A percentile compares a stretch with the other conserved stretches of the same genome.
These are phyloP conservation scores for Ciona savignyi DNA, from an alignment of 23 tunicate genomes.

Conservation along the genomic window DNA sequence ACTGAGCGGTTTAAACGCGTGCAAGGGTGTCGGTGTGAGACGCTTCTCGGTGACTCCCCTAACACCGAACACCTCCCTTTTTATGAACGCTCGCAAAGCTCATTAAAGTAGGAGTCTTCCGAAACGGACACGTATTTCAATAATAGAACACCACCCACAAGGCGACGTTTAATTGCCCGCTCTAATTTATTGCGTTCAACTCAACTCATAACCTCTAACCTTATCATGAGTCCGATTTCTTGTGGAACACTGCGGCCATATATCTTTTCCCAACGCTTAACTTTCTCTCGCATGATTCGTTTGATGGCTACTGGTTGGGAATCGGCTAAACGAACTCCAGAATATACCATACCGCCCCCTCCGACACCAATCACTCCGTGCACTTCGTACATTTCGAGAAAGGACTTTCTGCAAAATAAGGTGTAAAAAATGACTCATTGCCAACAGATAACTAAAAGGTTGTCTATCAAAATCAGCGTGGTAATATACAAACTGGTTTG, in stretches of 20 bases:
- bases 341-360: slow-evolving; percentile 86
- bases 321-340: slow-evolving; percentile 53
- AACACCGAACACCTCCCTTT: too few relatives aligned
- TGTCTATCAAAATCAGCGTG: too few relatives aligned
- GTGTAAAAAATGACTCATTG: not conserved
- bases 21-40: too few relatives aligned
- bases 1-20: too few relatives aligned
- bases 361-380: slow-evolving; percentile 73
- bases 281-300: slow-evolving; percentile 72
- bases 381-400: slow-evolving; percentile 58
- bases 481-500: too few relatives aligned
- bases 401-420: slow-evolving; percentile 40
- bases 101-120: too few relatives aligned
- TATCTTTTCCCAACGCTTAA: slow-evolving; percentile 82
- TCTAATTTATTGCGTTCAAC: too few relatives aligned
- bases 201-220: slow-evolving; percentile 24
- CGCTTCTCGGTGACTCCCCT: too few relatives aligned
- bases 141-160: too few relatives aligned
- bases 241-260: slow-evolving; percentile 76
- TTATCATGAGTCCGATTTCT: slow-evolving; percentile 82
- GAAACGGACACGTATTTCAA: slow-evolving; percentile 1
- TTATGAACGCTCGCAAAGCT: too few relatives aligned
- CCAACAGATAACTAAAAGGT: not conserved
- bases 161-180: too few relatives aligned
- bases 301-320: slow-evolving; percentile 62